phyloP scores from a whole-genome alignment of 2,113 vertebrate genomes.

The Vulpes ferrilata region DNA sequence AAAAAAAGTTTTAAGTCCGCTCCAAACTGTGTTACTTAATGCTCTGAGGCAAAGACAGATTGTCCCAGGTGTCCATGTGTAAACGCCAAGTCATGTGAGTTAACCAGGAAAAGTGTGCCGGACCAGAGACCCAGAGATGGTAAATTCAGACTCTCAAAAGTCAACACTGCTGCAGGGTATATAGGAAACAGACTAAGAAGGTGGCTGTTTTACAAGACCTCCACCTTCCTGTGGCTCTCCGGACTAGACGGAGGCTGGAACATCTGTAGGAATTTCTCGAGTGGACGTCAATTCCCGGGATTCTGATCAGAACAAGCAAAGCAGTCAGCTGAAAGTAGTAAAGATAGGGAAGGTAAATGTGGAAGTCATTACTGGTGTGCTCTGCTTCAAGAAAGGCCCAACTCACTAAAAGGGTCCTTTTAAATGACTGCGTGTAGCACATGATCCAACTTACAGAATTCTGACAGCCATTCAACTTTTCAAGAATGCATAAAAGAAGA shows the following conservation, averaged over 20 bases:
- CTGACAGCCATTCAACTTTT: neutral
- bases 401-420: neutral
- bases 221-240: neutral
- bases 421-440: neutral
- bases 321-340: neutral
- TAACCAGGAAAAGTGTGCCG: slow-evolving; percentile 47
- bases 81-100: slow-evolving; percentile 74
- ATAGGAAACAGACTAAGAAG: neutral
- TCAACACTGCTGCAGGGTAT: neutral
- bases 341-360: neutral
- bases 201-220: neutral
- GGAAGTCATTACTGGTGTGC: neutral
- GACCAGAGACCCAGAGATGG: slow-evolving; percentile 17
- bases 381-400: slow-evolving; percentile 12
- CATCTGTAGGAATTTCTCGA: neutral
- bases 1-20: slow-evolving; percentile 75
- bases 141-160: slow-evolving; percentile 1
- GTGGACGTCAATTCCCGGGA: neutral
- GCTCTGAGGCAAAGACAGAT: slow-evolving; percentile 76
- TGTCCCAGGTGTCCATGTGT: slow-evolving; percentile 77
- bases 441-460: neutral
- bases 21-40: slow-evolving; percentile 76
- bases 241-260: neutral
- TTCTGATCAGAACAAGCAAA: slow-evolving; percentile 52
- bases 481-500: slow-evolving; percentile 34